Base-by-base conservation (phyloP, 2,113 vertebrate species). In the Australoheros scitulus region DNA sequence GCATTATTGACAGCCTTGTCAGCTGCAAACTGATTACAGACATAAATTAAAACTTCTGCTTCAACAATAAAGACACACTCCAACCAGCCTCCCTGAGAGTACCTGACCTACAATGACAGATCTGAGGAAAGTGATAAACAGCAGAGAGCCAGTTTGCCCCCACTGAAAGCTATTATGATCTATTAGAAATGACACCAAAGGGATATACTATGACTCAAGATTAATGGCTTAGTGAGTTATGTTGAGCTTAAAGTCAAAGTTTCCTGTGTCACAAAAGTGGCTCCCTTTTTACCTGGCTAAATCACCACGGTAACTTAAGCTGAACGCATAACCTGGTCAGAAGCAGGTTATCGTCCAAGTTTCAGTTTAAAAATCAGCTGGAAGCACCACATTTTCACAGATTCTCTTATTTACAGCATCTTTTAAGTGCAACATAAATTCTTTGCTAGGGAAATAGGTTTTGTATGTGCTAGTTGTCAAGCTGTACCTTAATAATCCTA, bases 151-250 rank as follows among this genome's bases (percentile, higher is more conserved):
- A 70, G 79, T 76, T 86, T 86, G 84, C 80, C 82, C 75, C 86
- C 87, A 83, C 80, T 85, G 81, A 93, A 82, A 77, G 83, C 92
- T 74, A 91, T 94, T 94, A 93, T 93, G 93, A 91, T 93, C 91
- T 86, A 92, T 90, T 92, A 92, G 88, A 92, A 91, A 94, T 94
- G 94, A 94, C 92, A 94, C 87, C 79, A 24, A 41, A 29, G 15
- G 41, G 9, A 15, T 50, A 5, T 29, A 50, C 17, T 50, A 70
- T 9, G 2, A 29, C 26, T 15, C 41, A 11, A 41, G 11, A 41
- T 50, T 50, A 68, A 50, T 41, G 11, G 38, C 38, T 41, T 41
- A 41, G 11, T 7, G 6, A 41, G 11, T 11, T 41, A 11, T 41
- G 38, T 41, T 10, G 36, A 22, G 43, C 14, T 68, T 68, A 41